Conservation (phyloP, 2,113 vertebrate genomes). For the Okapia johnstoni region DNA sequence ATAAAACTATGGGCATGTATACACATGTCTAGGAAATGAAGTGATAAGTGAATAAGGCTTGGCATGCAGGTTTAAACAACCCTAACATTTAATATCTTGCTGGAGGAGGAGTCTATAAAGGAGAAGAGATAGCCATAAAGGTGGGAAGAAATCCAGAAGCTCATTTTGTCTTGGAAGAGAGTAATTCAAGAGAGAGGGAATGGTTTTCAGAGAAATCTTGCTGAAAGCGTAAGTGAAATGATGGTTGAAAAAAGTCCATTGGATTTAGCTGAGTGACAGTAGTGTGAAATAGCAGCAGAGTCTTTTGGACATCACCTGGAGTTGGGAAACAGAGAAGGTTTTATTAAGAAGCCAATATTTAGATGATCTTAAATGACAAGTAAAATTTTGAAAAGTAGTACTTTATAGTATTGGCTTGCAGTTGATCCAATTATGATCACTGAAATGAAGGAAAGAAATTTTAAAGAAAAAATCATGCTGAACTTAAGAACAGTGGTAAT, state of each 20-base stretch:
- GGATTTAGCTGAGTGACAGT: neutral
- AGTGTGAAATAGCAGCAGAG: neutral
- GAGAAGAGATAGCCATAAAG: neutral
- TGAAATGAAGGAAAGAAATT: neutral
- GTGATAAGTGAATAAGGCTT: neutral
- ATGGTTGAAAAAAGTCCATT: neutral
- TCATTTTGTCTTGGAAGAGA: neutral
- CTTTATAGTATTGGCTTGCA: neutral
- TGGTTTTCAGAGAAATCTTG: neutral
- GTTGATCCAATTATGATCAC: neutral
- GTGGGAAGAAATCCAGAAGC: neutral
- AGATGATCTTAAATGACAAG: neutral
- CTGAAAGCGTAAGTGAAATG: neutral
- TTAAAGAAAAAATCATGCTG: slow-evolving; percentile 1
- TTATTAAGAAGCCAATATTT: neutral
- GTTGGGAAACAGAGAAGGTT: neutral
- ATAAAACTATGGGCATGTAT: neutral
- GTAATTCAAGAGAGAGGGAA: neutral
- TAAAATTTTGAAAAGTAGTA: neutral
- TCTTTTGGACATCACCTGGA: neutral
- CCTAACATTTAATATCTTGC: neutral
- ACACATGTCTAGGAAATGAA: neutral
- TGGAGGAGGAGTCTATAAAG: neutral
- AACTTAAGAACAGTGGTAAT: neutral
- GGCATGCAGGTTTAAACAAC: neutral